Conservation (phyloP, 2,113 vertebrate genomes). For the Proterorhinus semilunaris region DNA sequence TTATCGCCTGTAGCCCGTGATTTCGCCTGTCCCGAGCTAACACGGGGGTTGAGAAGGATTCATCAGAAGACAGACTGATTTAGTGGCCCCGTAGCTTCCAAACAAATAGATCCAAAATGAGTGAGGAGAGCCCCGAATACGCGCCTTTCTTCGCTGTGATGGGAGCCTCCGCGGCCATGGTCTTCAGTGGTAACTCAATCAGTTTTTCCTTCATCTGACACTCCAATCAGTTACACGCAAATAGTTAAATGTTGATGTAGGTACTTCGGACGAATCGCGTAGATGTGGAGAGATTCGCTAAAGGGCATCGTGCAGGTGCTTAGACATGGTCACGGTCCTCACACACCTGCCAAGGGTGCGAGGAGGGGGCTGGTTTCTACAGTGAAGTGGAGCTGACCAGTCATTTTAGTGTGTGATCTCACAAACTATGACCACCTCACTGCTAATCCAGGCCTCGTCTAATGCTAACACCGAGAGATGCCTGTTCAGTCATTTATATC, state of each 20-base stretch:
- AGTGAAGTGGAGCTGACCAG: constrained; percentile 22
- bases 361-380: constrained; percentile 17
- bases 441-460: not conserved
- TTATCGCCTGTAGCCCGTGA: constrained; percentile 13
- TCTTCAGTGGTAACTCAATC: constrained; percentile 88
- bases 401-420: not conserved
- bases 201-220: constrained; percentile 27
- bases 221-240: not conserved
- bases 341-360: constrained; percentile 47
- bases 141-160: constrained; percentile 94
- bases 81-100: constrained; percentile 35
- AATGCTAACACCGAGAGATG: not conserved
- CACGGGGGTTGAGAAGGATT: constrained; percentile 26
- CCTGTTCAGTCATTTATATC: constrained; percentile 4
- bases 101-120: constrained; percentile 67
- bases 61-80: constrained; percentile 13
- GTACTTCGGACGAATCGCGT: not conserved
- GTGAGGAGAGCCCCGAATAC: constrained; percentile 82
- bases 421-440: not conserved
- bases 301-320: not conserved
- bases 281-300: not conserved
- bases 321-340: constrained; percentile 22
- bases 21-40: constrained; percentile 23
- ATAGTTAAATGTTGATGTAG: not conserved
- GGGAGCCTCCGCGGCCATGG: constrained; percentile 93